Evolutionary conservation across 2,113 vertebrate genomes (phyloP).

Genomic region (Microcebus griseorufus): DNA sequence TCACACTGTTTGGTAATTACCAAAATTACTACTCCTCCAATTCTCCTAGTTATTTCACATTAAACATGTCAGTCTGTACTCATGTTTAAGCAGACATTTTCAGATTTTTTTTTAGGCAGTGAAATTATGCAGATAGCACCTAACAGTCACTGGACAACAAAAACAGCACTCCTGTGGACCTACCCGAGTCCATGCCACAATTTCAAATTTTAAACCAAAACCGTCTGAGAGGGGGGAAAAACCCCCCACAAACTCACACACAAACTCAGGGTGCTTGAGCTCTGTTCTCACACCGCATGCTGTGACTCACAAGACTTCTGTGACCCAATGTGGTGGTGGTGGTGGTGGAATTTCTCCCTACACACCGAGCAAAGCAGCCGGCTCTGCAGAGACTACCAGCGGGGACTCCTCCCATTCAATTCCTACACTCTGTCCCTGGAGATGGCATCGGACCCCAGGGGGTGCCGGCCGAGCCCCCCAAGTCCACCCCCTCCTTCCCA

Average conservation of each 20-base stretch:
- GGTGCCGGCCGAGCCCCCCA: too few species aligned
- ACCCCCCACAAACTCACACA: background rate
- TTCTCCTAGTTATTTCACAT: conserved; percentile 2
- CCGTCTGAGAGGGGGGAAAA: too few species aligned
- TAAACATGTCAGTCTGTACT: conserved; percentile 56
- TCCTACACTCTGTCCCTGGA: too few species aligned
- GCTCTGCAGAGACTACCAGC: too few species aligned
- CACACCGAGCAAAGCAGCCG: too few species aligned
- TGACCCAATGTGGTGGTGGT: background rate
- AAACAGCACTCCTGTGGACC: rapidly evolving
- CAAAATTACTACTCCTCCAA: conserved; percentile 57
- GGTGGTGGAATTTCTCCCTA: background rate
- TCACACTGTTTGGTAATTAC: conserved; percentile 61
- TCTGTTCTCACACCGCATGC: background rate
- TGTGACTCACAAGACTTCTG: background rate
- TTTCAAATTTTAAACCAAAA: background rate
- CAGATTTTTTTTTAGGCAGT: background rate
- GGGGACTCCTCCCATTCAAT: too few species aligned
- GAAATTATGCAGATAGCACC: background rate
- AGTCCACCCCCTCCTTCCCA: too few species aligned
- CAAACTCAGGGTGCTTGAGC: background rate
- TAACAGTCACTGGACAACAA: rapidly evolving
- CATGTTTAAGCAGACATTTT: background rate
- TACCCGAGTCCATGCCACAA: rapidly evolving
- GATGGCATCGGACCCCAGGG: too few species aligned